Evolutionary conservation across 2,888 invertebrate species (phyloP).

Genomic region (Rhorus exstirpatorius): DNA sequence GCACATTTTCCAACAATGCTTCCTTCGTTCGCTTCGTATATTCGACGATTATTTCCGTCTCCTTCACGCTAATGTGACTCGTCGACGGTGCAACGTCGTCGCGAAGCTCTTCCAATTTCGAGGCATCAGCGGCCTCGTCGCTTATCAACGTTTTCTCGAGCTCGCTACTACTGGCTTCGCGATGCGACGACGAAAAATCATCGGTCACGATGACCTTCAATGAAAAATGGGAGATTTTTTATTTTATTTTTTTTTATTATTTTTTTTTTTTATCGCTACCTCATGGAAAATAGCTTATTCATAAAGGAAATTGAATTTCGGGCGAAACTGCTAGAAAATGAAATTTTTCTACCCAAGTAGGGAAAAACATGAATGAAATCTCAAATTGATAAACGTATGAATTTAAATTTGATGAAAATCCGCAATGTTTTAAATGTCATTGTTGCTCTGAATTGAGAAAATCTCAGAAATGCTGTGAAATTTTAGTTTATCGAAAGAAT

Average conservation of each 20-base stretch:
- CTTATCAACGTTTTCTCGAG: conserved; percentile 74
- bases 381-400: no score
- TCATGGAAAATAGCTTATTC: no score
- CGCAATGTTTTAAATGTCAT: no score
- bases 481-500: no score
- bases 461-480: no score
- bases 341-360: no score
- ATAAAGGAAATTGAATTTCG: no score
- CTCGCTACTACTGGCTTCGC: conserved; percentile 74
- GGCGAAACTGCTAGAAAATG: no score
- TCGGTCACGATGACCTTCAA: conserved; percentile 76
- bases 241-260: no score
- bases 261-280: not conserved
- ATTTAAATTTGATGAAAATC: no score
- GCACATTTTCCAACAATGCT: conserved; percentile 78
- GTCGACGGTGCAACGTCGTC: conserved; percentile 76
- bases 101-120: conserved; percentile 59
- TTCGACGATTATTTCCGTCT: conserved; percentile 79
- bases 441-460: no score
- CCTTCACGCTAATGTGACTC: conserved; percentile 76
- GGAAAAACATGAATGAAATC: no score
- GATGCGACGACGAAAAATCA: conserved; percentile 73
- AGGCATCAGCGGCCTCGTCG: conserved; percentile 73
- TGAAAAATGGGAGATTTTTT: not conserved
- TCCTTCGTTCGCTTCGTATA: conserved; percentile 81